These are phyloP conservation scores for Zele albiditarsus DNA, from an alignment of 2,888 invertebrate species.

Conservation along the genomic window DNA sequence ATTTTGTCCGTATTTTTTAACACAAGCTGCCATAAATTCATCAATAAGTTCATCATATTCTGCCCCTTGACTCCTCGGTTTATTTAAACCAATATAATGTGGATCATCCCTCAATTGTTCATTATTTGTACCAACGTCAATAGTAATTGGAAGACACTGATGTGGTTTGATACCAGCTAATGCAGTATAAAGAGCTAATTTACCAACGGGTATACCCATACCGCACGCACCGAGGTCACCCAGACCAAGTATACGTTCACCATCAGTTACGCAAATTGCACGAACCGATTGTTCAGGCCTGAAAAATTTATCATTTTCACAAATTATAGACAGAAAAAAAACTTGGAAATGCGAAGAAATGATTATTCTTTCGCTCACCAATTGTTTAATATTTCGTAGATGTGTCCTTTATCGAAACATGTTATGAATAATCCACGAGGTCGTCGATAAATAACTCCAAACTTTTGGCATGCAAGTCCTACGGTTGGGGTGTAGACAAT, in stretches of 20 bases:
- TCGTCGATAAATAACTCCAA: conserved; percentile 94
- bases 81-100: conserved; percentile 93
- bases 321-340: conserved; percentile 1
- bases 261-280: conserved; percentile 95
- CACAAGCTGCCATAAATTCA: conserved; percentile 97
- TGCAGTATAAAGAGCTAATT: conserved; percentile 95
- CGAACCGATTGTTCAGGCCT: conserved; percentile 91
- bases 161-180: conserved; percentile 97
- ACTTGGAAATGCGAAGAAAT: conserved; percentile 6
- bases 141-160: conserved; percentile 92
- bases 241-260: conserved; percentile 96
- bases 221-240: conserved; percentile 98
- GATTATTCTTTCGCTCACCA: conserved; percentile 78
- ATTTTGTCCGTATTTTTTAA: conserved; percentile 89
- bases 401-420: conserved; percentile 94
- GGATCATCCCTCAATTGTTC: conserved; percentile 92
- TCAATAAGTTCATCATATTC: conserved; percentile 95
- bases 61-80: conserved; percentile 86
- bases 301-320: conserved; percentile 36
- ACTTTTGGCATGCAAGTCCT: conserved; percentile 96
- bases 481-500: conserved; percentile 99
- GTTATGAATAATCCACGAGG: conserved; percentile 97
- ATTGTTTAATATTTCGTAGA: conserved; percentile 92
- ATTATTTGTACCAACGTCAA: conserved; percentile 97
- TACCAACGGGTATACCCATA: conserved; percentile 99